Percentiles rank a stretch among this genome's conserved stretches.
These are phyloP conservation scores for Pogoniulus pusillus DNA, from an alignment of 2,797 vertebrate species.

Conservation along the genomic window DNA sequence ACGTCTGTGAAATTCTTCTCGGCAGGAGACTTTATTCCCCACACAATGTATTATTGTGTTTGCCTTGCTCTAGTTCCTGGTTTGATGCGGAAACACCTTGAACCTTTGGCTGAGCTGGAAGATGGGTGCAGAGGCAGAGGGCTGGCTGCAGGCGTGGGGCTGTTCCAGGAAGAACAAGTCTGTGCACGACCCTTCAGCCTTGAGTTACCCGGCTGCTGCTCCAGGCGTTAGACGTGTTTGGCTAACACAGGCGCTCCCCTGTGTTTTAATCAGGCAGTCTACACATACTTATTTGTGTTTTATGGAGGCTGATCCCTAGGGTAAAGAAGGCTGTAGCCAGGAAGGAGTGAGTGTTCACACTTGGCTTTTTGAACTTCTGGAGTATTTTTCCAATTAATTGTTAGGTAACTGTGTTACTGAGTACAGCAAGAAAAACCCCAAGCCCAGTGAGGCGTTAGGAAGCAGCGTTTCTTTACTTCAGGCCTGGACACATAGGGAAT, in stretches of 20 bases:
- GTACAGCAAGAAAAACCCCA: no score
- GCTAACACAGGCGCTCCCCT: background rate
- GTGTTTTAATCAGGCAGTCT: background rate
- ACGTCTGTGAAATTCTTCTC: background rate
- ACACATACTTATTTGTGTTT: background rate
- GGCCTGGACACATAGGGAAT: no score
- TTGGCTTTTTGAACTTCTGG: background rate
- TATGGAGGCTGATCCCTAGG: background rate
- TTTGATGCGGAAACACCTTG: conserved; percentile 54
- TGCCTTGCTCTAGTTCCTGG: conserved; percentile 3
- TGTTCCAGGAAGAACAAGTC: background rate
- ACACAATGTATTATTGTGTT: conserved; percentile 46
- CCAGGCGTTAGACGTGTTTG: background rate
- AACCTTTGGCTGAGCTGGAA: conserved; percentile 53
- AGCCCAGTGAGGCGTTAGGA: no score
- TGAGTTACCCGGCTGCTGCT: background rate
- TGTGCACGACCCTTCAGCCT: background rate
- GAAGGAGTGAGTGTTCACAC: background rate
- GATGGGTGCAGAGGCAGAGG: conserved; percentile 7
- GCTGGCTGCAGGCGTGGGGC: background rate
- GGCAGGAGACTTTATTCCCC: conserved; percentile 20
- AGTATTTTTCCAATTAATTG: background rate
- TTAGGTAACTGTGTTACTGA: background rate
- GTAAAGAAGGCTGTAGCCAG: background rate
- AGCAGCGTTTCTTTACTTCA: no score